A percentile compares a stretch with the other conserved stretches of the same genome.
Evolutionary conservation across 2,113 vertebrate genomes (phyloP).

Genomic region (Zootoca vivipara): DNA sequence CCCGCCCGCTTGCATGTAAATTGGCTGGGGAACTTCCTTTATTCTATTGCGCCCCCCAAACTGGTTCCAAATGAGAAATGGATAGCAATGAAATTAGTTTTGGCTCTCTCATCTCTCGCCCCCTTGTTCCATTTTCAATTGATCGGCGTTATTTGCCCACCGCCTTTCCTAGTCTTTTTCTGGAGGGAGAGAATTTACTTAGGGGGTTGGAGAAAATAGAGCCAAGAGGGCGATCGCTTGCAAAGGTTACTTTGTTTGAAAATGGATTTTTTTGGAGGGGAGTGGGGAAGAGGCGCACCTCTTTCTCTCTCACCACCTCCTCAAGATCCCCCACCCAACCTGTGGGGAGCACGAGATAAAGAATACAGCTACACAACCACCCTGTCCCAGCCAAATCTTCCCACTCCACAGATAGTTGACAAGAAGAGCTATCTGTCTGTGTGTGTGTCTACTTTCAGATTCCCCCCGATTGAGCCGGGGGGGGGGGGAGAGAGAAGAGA

Average conservation of each 20-base stretch:
- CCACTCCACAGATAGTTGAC: background rate
- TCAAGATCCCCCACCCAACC: background rate
- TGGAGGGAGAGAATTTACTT: background rate
- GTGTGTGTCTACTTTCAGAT: constrained; percentile 69
- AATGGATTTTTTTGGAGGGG: constrained; percentile 51
- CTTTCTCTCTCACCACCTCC: background rate
- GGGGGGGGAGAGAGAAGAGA: constrained; percentile 41
- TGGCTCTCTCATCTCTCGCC: background rate
- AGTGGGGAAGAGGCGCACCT: background rate
- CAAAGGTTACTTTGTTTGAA: constrained; percentile 42
- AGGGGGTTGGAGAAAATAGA: background rate
- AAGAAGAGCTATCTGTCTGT: constrained; percentile 54
- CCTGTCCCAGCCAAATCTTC: too few relatives aligned
- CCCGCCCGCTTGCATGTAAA: background rate
- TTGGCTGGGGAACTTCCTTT: background rate
- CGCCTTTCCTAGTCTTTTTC: background rate
- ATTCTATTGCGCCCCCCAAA: background rate
- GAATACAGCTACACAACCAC: too few relatives aligned
- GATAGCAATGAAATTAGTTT: background rate
- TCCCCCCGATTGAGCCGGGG: constrained; percentile 72
- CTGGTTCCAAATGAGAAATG: background rate
- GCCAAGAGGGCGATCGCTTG: background rate
- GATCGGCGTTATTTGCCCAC: background rate
- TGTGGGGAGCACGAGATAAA: too few relatives aligned
- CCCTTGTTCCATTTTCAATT: too few relatives aligned